Conservation (phyloP, 2,113 vertebrate genomes). For the Mola mola region DNA sequence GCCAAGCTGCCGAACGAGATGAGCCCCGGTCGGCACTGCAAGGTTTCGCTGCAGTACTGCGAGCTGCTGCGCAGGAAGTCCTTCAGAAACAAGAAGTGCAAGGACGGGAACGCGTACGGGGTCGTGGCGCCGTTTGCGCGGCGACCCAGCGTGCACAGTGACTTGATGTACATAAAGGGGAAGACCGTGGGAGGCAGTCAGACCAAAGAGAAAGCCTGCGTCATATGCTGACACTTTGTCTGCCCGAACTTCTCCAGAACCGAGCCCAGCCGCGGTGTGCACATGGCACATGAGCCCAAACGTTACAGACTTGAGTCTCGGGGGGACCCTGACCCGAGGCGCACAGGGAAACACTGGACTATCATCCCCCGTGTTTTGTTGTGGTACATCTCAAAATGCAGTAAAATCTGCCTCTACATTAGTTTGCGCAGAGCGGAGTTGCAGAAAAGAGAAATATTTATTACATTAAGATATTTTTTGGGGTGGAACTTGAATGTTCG, state of each 20-base stretch:
- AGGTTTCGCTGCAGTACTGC: conserved; percentile 90
- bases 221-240: conserved; percentile 87
- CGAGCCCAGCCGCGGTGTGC: neutral
- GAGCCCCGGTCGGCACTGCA: conserved; percentile 96
- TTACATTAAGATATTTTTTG: conserved; percentile 69
- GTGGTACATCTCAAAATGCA: conserved; percentile 35
- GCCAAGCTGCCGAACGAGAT: conserved; percentile 96
- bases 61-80: conserved; percentile 91
- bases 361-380: conserved; percentile 4
- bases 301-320: neutral
- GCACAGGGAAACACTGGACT: neutral
- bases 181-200: conserved; percentile 88
- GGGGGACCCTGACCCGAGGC: neutral
- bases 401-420: conserved; percentile 44
- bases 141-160: conserved; percentile 95
- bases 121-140: conserved; percentile 93
- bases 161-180: conserved; percentile 96
- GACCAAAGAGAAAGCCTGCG: conserved; percentile 90
- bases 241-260: conserved; percentile 17
- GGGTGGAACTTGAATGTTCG: conserved; percentile 66
- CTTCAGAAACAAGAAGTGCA: conserved; percentile 86
- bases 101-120: conserved; percentile 91
- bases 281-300: neutral
- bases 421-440: conserved; percentile 23
- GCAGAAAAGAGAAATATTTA: conserved; percentile 67